Conservation (phyloP, 2,888 invertebrate genomes). For the Dastarcus helophoroides region DNA sequence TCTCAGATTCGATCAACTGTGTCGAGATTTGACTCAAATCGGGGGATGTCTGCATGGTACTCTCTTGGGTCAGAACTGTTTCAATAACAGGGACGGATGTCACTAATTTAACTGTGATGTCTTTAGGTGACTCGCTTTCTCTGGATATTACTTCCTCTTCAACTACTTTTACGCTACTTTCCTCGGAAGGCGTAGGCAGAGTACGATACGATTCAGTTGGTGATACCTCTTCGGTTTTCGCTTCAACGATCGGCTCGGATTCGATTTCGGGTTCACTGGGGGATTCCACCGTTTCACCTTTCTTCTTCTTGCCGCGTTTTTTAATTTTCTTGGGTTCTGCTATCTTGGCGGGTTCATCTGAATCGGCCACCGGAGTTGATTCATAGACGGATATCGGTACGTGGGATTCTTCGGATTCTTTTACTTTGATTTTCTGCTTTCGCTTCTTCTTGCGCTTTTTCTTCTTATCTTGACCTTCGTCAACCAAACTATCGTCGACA, state of each 20-base stretch:
- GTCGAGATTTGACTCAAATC: slow-evolving; percentile 31
- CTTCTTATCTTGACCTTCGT: slow-evolving; percentile 34
- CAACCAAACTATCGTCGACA: slow-evolving; percentile 45
- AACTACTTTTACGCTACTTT: slow-evolving; percentile 51
- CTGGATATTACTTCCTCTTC: slow-evolving; percentile 51
- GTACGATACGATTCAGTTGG: slow-evolving; percentile 49
- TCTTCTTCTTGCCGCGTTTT: slow-evolving; percentile 32
- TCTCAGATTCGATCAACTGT: slow-evolving; percentile 30
- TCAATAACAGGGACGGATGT: slow-evolving; percentile 49
- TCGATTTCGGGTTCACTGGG: slow-evolving; percentile 33
- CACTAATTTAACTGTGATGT: slow-evolving; percentile 36
- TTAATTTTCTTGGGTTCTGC: slow-evolving; percentile 24
- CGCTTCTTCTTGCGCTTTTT: slow-evolving; percentile 35
- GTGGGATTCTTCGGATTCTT: slow-evolving; percentile 39
- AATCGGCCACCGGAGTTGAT: slow-evolving; percentile 27
- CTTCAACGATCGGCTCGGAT: slow-evolving; percentile 14
- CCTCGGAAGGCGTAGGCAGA: slow-evolving; percentile 46
- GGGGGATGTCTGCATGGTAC: slow-evolving; percentile 48
- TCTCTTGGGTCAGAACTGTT: slow-evolving; percentile 46
- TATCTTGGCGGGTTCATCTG: slow-evolving; percentile 20
- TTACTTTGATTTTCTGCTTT: slow-evolving; percentile 40
- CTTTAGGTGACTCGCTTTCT: slow-evolving; percentile 44
- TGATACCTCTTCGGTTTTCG: slow-evolving; percentile 37
- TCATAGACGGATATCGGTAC: slow-evolving; percentile 40
- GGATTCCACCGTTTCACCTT: slow-evolving; percentile 27